These are phyloP conservation scores for Lordiphosa clarofinis DNA, from an alignment of 1,140 invertebrate species.

Conservation along the genomic window DNA sequence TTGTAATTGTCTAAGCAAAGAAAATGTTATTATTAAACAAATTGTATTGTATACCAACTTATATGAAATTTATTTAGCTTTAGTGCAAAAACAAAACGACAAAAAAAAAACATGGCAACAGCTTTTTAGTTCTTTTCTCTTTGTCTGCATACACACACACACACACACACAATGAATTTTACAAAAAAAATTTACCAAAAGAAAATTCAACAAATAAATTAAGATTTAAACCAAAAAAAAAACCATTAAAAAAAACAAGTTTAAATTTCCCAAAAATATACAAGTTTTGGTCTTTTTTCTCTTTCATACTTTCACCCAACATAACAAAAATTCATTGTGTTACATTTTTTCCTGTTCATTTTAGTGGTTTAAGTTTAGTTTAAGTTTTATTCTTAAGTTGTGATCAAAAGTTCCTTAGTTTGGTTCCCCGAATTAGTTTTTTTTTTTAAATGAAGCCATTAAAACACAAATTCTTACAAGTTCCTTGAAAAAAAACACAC, in stretches of 20 bases:
- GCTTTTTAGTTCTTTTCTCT: slow-evolving; percentile 47
- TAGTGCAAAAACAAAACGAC: slow-evolving; percentile 58
- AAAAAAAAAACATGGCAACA: slow-evolving; percentile 69
- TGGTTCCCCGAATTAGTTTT: slow-evolving; percentile 67
- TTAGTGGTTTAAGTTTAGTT: slow-evolving; percentile 17
- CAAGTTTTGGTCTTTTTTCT: slow-evolving; percentile 54
- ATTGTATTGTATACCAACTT: slow-evolving; percentile 63
- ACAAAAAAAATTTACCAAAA: slow-evolving; percentile 41
- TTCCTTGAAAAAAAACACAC: slow-evolving; percentile 41
- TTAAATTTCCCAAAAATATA: slow-evolving; percentile 38
- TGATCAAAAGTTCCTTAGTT: slow-evolving; percentile 78
- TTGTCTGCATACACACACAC: slow-evolving; percentile 37
- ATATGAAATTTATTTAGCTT: slow-evolving; percentile 76
- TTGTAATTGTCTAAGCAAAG: slow-evolving; percentile 54
- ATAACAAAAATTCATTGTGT: slow-evolving; percentile 39
- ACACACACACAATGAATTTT: slow-evolving; percentile 76
- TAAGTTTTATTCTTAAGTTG: slow-evolving; percentile 66
- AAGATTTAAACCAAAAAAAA: slow-evolving; percentile 40
- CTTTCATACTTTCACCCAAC: slow-evolving; percentile 10
- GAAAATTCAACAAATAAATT: slow-evolving; percentile 21
- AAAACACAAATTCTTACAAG: slow-evolving; percentile 66
- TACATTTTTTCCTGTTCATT: slow-evolving; percentile 26
- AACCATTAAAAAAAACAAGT: slow-evolving; percentile 18
- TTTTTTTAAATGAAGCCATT: slow-evolving; percentile 62
- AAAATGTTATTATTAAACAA: slow-evolving; percentile 70